Base-by-base conservation (phyloP, 2,888 invertebrate species). In the Sicus ferrugineus region DNA sequence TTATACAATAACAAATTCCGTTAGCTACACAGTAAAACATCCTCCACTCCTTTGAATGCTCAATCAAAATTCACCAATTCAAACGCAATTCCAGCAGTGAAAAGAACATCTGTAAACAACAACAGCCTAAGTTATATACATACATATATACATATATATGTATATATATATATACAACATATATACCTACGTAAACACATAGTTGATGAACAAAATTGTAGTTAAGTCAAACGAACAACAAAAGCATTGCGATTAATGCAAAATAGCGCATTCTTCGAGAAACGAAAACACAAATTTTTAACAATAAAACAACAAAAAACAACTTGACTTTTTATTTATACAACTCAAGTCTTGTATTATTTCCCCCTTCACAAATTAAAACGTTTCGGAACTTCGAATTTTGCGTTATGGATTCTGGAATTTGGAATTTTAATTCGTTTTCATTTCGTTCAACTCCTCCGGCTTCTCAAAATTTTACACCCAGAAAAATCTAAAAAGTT, bases 231-330 rank as follows among this genome's bases (percentile, higher is more conserved):
- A 65, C 23, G 23, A 64, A 65, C 23, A 54, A 75, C 75, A 58
- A 62, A 14, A 69, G 69, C 56, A 69, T 77, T 73, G 76, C 77
- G 77, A 76, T 75, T 74, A 75, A 64, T 69, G 67, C 46, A 62
- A 73, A 66, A 42, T 58, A 28, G 23, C 31, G 23, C 38, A 69
- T 30, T 58, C 67, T 62, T 74, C 64, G 62, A 73, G 63, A 64
- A 74, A 74, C 72, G 59, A 61, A 75, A 77, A 76, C 73, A 73
- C 73, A 73, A 74, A 74, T 50, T 66, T 65, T 64, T 66, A 73
- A 74, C 70, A 70, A 70, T 67, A 70, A 66, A 70, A 71, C 52
- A 72, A 70, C 69, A 73, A 74, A 69, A 73, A 74, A 73, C 58
- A 67, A 61, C 63, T 71, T 72, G 71, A 66, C 69, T 67, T 72